phyloP scores from a whole-genome alignment of 2,797 vertebrate species.

The Glossophaga mutica region DNA sequence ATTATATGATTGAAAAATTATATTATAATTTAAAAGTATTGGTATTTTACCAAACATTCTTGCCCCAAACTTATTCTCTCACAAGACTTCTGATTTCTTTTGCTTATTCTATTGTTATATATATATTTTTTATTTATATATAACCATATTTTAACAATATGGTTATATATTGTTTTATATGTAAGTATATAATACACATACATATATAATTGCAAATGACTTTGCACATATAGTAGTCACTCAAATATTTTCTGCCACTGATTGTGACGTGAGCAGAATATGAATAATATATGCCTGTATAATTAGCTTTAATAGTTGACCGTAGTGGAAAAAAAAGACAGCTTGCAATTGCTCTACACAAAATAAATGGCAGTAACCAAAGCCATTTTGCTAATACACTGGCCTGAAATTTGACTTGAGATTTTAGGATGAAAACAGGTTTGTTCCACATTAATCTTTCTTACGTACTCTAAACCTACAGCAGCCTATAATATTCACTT shows the following conservation, averaged over 20 bases:
- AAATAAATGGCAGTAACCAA: neutral
- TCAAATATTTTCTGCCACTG: neutral
- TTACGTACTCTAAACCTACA: neutral
- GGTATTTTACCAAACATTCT: neutral
- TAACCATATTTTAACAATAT: no score
- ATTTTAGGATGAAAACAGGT: neutral
- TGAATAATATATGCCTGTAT: neutral
- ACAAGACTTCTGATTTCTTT: neutral
- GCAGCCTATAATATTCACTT: neutral
- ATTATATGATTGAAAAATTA: neutral
- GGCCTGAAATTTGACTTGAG: neutral
- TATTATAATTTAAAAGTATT: neutral
- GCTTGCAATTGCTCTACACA: neutral
- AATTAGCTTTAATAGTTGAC: neutral
- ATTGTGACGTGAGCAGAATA: neutral
- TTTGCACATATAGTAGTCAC: neutral
- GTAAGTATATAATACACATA: neutral
- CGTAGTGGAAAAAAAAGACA: neutral
- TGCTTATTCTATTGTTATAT: neutral
- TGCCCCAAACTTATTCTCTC: neutral
- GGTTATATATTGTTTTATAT: neutral
- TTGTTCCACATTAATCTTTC: neutral
- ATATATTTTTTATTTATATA: no score
- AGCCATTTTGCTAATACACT: neutral
- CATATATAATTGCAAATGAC: neutral